Base-by-base conservation (phyloP, 2,797 vertebrate genomes). In the Gallinago stenura region DNA sequence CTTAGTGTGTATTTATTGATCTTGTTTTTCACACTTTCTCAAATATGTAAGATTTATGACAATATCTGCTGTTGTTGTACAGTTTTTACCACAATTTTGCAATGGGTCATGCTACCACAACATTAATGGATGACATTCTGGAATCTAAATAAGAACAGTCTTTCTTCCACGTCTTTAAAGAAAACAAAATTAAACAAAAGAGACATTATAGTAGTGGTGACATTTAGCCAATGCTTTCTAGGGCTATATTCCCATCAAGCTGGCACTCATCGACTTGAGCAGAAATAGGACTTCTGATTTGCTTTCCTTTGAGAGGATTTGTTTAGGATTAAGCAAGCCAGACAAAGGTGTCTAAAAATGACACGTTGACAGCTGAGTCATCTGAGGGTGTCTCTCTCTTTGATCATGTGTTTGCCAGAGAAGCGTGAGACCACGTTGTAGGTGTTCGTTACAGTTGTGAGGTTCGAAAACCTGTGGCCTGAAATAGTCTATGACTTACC, bases 401-500 rank as follows among this genome's bases (percentile, higher is more conserved):
- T 72, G 45, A 41, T 93, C n/a, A 16, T 28, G 14, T 50, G n/a
- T 85, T 73, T 80, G 28, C 22, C 83, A 41, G 33, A 79, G 22
- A 80, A 53, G 12, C 0, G 28, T 50, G 48, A 92, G 51, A 48
- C 77, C 83, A 80, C 0, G 0, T 68, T 65, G 21, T 39, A 50
- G 20, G 28, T 87, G 80, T 48, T 24, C 35, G 26, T 64, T 58
- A 26, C 1, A 75, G 25, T 28, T 80, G 2, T 41, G 51, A 77
- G 45, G 80, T 92, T 83, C 83, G 79, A 89, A 89, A 82, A 37
- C 48, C 45, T 35, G 25, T 77, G 77, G 77, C 71, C 90, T 87
- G 75, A 54, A 94, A 66, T 65, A 64, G 39, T 61, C 78, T 79
- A 4, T 94, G 56, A 85, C 48, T 90, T 87, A 53, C 95, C 86